These are phyloP conservation scores for Cetonia aurata DNA, from an alignment of 2,888 invertebrate species.

Conservation along the genomic window DNA sequence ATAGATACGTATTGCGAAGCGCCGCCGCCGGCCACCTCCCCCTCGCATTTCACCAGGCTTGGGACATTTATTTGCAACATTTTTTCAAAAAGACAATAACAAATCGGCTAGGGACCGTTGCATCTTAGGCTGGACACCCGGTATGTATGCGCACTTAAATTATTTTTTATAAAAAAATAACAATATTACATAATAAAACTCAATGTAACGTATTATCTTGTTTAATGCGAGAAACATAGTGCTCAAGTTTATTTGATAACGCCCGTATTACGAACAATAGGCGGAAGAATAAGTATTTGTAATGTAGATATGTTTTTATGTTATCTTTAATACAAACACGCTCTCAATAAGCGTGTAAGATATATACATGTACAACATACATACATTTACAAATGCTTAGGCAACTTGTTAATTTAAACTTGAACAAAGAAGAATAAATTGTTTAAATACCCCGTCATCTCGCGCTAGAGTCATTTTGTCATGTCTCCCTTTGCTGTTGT, in stretches of 20 bases:
- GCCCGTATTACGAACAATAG: conserved; percentile 20
- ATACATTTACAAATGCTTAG: neutral
- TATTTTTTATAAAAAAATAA: too few species aligned
- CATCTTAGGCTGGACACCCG: too few species aligned
- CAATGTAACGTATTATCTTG: neutral
- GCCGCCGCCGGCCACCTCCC: too few species aligned
- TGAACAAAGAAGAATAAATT: conserved; percentile 9
- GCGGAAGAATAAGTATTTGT: conserved; percentile 28
- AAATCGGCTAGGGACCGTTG: too few species aligned
- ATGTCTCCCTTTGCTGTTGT: neutral
- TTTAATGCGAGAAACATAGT: conserved; percentile 5
- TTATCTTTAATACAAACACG: conserved; percentile 19
- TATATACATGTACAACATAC: neutral
- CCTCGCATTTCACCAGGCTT: too few species aligned
- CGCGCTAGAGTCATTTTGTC: neutral
- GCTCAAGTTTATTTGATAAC: neutral
- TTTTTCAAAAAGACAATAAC: too few species aligned
- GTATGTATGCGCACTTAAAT: too few species aligned
- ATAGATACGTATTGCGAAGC: too few species aligned
- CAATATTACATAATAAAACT: too few species aligned
- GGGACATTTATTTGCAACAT: too few species aligned
- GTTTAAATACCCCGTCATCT: neutral
- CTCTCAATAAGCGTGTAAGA: conserved; percentile 6
- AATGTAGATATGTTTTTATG: conserved; percentile 9
- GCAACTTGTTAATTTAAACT: neutral